A percentile compares a stretch with the other conserved stretches of the same genome.
Evolutionary conservation across 2,888 invertebrate species (phyloP).

Genomic region (Lepetodrilus schrolli): DNA sequence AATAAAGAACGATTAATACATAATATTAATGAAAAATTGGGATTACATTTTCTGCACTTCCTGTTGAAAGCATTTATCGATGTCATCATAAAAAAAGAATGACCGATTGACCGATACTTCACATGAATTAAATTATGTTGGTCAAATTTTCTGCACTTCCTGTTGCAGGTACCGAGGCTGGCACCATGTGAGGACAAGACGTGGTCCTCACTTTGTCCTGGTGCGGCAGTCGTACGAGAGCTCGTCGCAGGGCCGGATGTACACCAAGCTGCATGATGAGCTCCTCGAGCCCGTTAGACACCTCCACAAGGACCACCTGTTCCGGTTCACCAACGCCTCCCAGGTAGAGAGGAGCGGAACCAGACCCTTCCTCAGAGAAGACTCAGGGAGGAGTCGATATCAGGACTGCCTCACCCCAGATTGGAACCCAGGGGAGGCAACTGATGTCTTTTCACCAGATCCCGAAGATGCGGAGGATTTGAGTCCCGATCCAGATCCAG

Average conservation of each 20-base stretch:
- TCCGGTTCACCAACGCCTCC: constrained; percentile 47
- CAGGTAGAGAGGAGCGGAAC: constrained; percentile 30
- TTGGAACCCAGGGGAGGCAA: neutral
- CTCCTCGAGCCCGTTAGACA: constrained; percentile 47
- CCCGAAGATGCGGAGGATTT: neutral
- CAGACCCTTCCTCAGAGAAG: neutral
- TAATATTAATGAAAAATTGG: too few species aligned
- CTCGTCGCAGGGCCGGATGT: constrained; percentile 52
- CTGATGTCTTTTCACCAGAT: neutral
- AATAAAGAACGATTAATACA: too few species aligned
- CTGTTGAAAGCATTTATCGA: too few species aligned
- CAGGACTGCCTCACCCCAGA: neutral
- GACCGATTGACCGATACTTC: too few species aligned
- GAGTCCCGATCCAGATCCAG: neutral
- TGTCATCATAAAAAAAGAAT: too few species aligned
- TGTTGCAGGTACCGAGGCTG: constrained; percentile 68
- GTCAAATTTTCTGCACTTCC: too few species aligned
- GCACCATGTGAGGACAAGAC: constrained; percentile 52
- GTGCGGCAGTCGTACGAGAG: constrained; percentile 50
- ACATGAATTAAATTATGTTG: too few species aligned
- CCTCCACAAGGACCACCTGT: constrained; percentile 50
- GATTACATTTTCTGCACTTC: too few species aligned
- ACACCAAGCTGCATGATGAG: constrained; percentile 45
- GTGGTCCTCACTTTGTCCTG: constrained; percentile 58
- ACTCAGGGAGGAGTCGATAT: constrained; percentile 36